Evolutionary conservation across 2,113 vertebrate species (phyloP), one percentile per base, ranked within the genome.

Genomic region (Ciconia boyciana): DNA sequence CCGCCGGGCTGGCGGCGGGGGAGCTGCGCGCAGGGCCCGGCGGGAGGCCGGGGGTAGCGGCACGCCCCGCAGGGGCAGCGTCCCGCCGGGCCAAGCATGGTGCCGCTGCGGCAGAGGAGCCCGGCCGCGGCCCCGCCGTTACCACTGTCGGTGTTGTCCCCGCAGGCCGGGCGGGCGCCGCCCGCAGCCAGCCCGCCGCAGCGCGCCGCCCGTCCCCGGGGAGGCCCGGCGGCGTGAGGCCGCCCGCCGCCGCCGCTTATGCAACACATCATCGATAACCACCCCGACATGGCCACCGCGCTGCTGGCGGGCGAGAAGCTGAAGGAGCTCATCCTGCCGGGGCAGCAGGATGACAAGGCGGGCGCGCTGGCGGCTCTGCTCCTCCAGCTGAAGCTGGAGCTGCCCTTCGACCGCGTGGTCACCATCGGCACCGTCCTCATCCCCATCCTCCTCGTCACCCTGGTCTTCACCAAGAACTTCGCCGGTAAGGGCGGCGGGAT

Each of bases 241-340:
- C 97, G 93, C 95, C 94, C 60, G 93, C 96, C 93, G 93, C 92
- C 86, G 88, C 97, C 64, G 97, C 98, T 97, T 98, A 99, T 99
- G 99, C 99, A 99, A 99, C 99, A 99, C 98, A 98, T 99, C 98
- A 98, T 99, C 96, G 99, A 99, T 96, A 99, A 99, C 97, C 99
- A 99, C 94, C 98, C 99, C 97, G 99, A 99, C 99, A 99, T 99
- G 99, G 99, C 99, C 98, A 99, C 99, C 71, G 99, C 99, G 97
- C 98, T 99, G 96, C 98, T 99, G 91, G 99, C 99, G 66, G 99
- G 99, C 66, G 99, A 99, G 98, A 99, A 99, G 98, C 98, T 99
- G 98, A 99, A 99, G 98, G 99, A 99, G 98, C 98, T 99, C 89
- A 99, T 99, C 98, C 97, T 99, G 97, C 99, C 99, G 0, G 99